These are phyloP conservation scores for Characodon lateralis DNA, from an alignment of 2,797 vertebrate genomes.

Conservation along the genomic window DNA sequence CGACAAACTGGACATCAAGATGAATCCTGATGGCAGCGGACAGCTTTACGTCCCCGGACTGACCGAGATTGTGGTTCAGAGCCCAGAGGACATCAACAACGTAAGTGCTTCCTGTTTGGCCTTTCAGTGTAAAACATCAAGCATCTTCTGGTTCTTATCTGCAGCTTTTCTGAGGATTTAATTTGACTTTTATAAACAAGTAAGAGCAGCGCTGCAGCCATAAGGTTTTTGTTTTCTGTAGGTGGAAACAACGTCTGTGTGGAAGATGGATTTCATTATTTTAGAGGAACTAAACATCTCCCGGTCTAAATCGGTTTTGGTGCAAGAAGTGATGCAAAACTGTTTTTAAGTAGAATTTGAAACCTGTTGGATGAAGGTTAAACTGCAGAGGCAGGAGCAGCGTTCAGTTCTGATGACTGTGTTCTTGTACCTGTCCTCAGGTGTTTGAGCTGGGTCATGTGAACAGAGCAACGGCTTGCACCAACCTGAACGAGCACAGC, in stretches of 20 bases:
- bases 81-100: constrained; percentile 93
- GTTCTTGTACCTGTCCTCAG: constrained; percentile 63
- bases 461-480: constrained; percentile 92
- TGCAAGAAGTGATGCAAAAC: neutral
- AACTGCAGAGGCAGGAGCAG: too few species aligned
- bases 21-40: constrained; percentile 92
- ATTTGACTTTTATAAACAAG: too few species aligned
- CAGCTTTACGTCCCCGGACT: constrained; percentile 94
- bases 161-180: neutral
- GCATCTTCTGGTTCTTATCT: too few species aligned
- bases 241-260: too few species aligned
- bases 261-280: too few species aligned
- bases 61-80: constrained; percentile 87
- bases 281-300: too few species aligned
- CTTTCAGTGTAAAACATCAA: neutral
- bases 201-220: too few species aligned
- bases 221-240: neutral
- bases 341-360: too few species aligned
- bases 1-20: constrained; percentile 94
- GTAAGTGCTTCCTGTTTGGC: constrained; percentile 68
- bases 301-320: too few species aligned
- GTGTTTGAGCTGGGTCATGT: constrained; percentile 90
- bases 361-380: too few species aligned
- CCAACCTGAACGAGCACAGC: constrained; percentile 95
- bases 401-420: neutral